These are phyloP conservation scores for Delphinapterus leucas DNA, from an alignment of 2,113 vertebrate genomes.

Conservation along the genomic window DNA sequence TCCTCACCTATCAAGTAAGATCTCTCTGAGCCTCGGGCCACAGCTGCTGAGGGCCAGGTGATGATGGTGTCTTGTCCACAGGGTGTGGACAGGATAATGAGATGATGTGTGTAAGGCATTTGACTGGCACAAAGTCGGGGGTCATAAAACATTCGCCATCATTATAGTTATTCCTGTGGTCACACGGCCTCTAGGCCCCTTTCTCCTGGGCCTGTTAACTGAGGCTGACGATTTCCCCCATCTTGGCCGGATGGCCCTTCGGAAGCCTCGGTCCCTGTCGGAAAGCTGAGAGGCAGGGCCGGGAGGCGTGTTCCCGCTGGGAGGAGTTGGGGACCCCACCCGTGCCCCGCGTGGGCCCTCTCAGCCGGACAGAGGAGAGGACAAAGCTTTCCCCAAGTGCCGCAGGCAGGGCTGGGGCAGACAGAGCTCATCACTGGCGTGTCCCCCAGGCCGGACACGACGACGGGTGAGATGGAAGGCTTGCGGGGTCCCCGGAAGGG, in stretches of 20 bases:
- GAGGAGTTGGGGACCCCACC: background rate
- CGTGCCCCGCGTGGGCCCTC: background rate
- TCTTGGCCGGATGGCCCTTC: background rate
- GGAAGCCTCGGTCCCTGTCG: background rate
- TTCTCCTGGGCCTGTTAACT: background rate
- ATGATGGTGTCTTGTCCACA: too few relatives aligned
- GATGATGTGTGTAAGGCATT: background rate
- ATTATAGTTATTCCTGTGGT: background rate
- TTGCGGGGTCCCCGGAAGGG: background rate
- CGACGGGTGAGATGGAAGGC: background rate
- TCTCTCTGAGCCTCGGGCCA: background rate
- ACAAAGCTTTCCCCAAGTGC: slow-evolving; percentile 42
- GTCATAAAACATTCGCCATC: background rate
- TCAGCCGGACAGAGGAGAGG: slow-evolving; percentile 16
- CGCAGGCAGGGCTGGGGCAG: background rate
- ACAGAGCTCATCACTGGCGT: background rate
- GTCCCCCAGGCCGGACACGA: background rate
- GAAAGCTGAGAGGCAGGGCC: background rate
- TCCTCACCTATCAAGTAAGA: background rate
- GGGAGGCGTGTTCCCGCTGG: background rate
- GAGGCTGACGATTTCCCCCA: background rate
- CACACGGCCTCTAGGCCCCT: background rate
- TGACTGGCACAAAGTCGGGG: background rate
- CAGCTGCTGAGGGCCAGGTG: too few relatives aligned
- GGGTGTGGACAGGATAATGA: background rate